Evolutionary conservation across 2,797 vertebrate species (phyloP), one percentile per base, ranked within the genome.

Genomic region (Phylloscopus collybita): DNA sequence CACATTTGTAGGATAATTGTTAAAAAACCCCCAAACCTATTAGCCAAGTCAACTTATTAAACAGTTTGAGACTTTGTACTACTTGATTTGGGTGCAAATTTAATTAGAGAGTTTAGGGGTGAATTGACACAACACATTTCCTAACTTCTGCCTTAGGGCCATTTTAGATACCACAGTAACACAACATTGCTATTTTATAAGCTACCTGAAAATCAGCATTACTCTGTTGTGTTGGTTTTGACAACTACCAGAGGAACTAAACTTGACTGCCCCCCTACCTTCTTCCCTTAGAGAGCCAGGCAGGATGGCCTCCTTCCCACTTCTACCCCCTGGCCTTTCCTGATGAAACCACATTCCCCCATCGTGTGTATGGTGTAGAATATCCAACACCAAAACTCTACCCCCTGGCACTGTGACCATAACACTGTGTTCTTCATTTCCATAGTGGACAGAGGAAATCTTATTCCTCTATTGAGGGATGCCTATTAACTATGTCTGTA

Each of bases 81-180:
- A 71, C 80, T 93, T 84, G 66, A 90, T 93, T 94, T 94, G 38
- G n/a, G 60, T 82, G n/a, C 27, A 94, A 80, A 96, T 94, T 92
- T 88, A 93, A 92, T 90, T 74, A 88, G 40, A 25, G 64, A 87
- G 21, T 21, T 13, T 74, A 92, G 25, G 71, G 83, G 60, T 86
- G 78, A 93, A 74, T 18, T 80, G 83, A 80, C 91, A 93, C 22
- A 80, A 54, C 60, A 67, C 12, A 82, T 71, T 90, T 93, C 64
- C 60, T 44, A 36, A 79, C 64, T 80, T 81, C 80, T 90, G 60
- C 92, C 78, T 57, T 44, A 29, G 34, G 60, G 83, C 45, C 53
- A 47, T 87, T 93, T 94, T 53, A 84, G 76, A 64, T 57, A 82
- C 67, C 36, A 56, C 9, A 4, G 34, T 71, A 86, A 94, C n/a